phyloP scores from a whole-genome alignment of 1,140 invertebrate species.

The Sitophilus oryzae region DNA sequence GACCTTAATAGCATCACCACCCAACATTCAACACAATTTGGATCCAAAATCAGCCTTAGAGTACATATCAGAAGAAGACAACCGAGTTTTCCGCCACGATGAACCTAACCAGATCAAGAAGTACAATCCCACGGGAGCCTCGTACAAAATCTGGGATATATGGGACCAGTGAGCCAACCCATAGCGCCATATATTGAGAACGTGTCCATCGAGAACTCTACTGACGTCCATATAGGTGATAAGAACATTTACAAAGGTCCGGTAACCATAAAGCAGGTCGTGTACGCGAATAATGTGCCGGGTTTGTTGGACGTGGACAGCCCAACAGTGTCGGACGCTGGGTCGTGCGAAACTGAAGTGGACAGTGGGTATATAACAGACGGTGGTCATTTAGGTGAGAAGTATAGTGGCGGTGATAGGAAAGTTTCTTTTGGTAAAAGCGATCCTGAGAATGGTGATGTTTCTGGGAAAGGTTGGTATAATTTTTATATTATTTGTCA shows the following conservation, averaged over 20 bases:
- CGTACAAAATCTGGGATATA: background rate
- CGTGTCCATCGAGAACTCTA: slow-evolving; percentile 53
- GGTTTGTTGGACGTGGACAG: too few relatives aligned
- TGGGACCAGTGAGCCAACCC: background rate
- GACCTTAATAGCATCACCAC: slow-evolving; percentile 3
- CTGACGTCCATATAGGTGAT: slow-evolving; percentile 59
- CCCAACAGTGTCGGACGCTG: too few relatives aligned
- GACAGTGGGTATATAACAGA: too few relatives aligned
- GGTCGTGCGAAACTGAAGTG: too few relatives aligned
- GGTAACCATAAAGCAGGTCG: slow-evolving; percentile 60
- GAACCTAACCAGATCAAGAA: background rate
- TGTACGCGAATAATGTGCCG: slow-evolving; percentile 46
- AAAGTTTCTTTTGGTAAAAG: too few relatives aligned
- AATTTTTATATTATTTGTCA: too few relatives aligned
- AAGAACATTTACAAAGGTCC: slow-evolving; percentile 60
- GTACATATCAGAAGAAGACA: background rate
- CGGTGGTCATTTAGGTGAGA: too few relatives aligned
- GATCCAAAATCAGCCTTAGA: background rate
- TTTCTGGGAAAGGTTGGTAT: too few relatives aligned
- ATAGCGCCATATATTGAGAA: slow-evolving; percentile 46
- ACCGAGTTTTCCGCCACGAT: background rate
- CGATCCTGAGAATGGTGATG: too few relatives aligned
- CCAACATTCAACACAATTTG: background rate
- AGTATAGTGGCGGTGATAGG: too few relatives aligned
- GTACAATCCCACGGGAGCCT: background rate